A percentile compares a stretch with the other conserved stretches of the same genome.
These are phyloP conservation scores for Drosophila buzzatii DNA, from an alignment of 2,888 invertebrate genomes.

Conservation along the genomic window DNA sequence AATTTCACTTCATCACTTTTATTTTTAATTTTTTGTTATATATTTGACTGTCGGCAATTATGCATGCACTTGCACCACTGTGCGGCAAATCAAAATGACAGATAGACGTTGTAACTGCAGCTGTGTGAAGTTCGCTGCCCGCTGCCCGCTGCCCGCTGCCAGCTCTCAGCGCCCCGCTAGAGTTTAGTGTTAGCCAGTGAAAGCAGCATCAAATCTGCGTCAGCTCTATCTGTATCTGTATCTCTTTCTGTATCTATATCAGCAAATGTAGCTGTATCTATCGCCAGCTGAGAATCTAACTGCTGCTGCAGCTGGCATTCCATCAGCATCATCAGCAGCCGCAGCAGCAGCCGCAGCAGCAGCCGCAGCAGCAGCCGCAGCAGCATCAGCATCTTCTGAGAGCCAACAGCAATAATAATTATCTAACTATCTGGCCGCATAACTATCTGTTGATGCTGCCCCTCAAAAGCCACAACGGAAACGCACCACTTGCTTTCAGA, in stretches of 20 bases:
- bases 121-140: constrained; percentile 24
- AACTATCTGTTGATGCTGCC: constrained; percentile 42
- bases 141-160: constrained; percentile 4
- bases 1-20: neutral
- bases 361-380: constrained; percentile 11
- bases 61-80: constrained; percentile 38
- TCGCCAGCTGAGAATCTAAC: constrained; percentile 33
- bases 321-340: constrained; percentile 32
- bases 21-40: neutral
- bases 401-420: constrained; percentile 66
- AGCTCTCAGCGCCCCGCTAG: constrained; percentile 13
- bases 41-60: neutral
- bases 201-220: constrained; percentile 62
- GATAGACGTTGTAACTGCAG: constrained; percentile 57
- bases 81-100: constrained; percentile 74
- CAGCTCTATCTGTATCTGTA: constrained; percentile 19
- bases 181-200: constrained; percentile 55
- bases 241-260: constrained; percentile 17
- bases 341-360: constrained; percentile 33
- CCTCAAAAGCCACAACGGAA: constrained; percentile 68
- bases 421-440: constrained; percentile 68
- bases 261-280: constrained; percentile 21
- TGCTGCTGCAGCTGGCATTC: constrained; percentile 38
- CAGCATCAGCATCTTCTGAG: constrained; percentile 21
- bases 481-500: constrained; percentile 60